Base-by-base conservation (phyloP, 2,888 invertebrate species). In the Rotaria magnacalcarata region DNA sequence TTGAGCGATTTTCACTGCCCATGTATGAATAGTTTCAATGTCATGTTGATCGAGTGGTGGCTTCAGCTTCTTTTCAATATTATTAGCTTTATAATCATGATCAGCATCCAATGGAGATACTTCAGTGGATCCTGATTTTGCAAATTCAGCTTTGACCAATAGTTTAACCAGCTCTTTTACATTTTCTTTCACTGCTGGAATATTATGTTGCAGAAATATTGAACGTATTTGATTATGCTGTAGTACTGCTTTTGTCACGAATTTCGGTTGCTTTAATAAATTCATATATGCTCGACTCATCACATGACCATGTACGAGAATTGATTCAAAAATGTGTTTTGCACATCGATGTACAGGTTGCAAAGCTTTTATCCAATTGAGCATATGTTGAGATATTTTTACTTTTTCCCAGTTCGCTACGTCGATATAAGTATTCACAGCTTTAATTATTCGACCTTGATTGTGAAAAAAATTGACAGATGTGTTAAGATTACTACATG, bases 281-380 rank as follows among this genome's bases (percentile, higher is more conserved):
- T 47, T 14, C 80, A 80, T 80, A n/a, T 47, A 80, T 1, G 47
- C 24, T 2, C 80, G 80, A 80, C 80, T 80, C 80, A 80, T 80
- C 1, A 80, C 80, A 80, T 80, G 80, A 10, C 80, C 80, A 80
- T n/a, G 47, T 11, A 80, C 47, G 34, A 47, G 80, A n/a, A 80
- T 47, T 2, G 47, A 80, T 47, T 47, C 80, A n/a, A 80, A 80
- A 11, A 80, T 80, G 8, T n/a, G 24, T 80, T 4, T 7, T 47
- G 7, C 7, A n/a, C 80, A 80, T 24, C 80, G 80, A 47, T 80
- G 47, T 24, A 47, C 47, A n/a, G 47, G 80, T 47, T 80, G 80
- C 7, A 80, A 47, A 34, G 47, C 47, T 80, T 47, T 34, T 47
- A 80, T n/a, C 80, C 80, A 80, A 24, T 80, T 8, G 14, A 43